phyloP scores from a whole-genome alignment of 2,113 vertebrate genomes.

The Tretioscincus oriximinensis region DNA sequence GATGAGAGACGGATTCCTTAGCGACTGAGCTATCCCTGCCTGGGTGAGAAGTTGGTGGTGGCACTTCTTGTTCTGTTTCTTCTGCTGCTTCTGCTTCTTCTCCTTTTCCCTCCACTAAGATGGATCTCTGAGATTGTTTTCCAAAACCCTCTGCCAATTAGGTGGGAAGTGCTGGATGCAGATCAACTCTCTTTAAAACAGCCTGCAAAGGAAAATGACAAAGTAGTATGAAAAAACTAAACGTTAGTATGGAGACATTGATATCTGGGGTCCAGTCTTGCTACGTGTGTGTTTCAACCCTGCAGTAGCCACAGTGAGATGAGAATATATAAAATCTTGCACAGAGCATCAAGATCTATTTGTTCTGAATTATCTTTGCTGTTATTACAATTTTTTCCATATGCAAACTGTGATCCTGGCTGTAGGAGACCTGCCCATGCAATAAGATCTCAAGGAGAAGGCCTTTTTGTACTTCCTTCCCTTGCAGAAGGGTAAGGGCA shows the following conservation, averaged over 20 bases:
- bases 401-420: too few relatives aligned
- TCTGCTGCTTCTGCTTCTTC: too few relatives aligned
- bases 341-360: not conserved
- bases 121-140: not conserved
- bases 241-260: not conserved
- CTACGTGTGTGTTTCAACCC: not conserved
- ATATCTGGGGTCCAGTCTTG: not conserved
- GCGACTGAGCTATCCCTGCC: too few relatives aligned
- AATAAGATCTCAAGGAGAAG: too few relatives aligned
- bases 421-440: too few relatives aligned
- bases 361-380: not conserved
- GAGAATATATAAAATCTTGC: not conserved
- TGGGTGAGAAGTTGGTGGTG: too few relatives aligned
- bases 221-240: not conserved
- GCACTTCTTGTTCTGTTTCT: too few relatives aligned
- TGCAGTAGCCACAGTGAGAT: not conserved
- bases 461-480: too few relatives aligned
- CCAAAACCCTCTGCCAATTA: not conserved
- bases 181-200: not conserved
- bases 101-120: not conserved
- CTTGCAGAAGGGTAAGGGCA: too few relatives aligned
- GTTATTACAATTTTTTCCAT: not conserved
- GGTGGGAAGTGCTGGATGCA: not conserved
- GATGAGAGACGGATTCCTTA: too few relatives aligned
- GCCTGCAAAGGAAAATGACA: too few relatives aligned